A percentile compares a stretch with the other conserved stretches of the same genome.
These are phyloP conservation scores for Hemicentrotus pulcherrimus DNA, from an alignment of 35 echinoderm and acorn worm species.

Conservation along the genomic window DNA sequence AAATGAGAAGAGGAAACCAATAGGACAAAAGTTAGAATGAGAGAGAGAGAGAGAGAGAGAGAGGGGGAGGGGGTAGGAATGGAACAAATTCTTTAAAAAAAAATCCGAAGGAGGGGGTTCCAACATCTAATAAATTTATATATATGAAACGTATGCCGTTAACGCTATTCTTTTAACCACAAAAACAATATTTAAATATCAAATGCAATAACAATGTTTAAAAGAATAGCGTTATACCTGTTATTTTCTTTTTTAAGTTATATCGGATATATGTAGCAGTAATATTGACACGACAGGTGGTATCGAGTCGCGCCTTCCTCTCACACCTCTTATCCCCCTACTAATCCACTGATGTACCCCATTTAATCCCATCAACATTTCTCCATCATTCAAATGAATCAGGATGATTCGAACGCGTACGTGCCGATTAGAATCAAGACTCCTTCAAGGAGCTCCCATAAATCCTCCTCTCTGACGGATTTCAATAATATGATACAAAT, in stretches of 20 bases:
- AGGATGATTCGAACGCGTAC: background rate
- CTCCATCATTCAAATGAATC: background rate
- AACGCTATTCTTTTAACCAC: too few species aligned
- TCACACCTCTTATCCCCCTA: background rate
- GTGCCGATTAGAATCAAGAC: background rate
- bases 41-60: too few species aligned
- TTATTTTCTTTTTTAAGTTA: too few species aligned
- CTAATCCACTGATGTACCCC: background rate
- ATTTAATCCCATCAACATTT: background rate
- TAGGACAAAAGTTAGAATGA: too few species aligned
- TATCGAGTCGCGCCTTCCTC: background rate
- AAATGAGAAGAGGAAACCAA: too few species aligned
- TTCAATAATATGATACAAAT: background rate
- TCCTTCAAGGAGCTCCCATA: background rate
- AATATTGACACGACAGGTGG: background rate
- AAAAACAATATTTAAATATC: too few species aligned
- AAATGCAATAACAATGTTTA: too few species aligned
- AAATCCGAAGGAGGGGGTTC: background rate
- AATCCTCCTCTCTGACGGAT: background rate
- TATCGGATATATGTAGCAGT: background rate
- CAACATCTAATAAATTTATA: background rate
- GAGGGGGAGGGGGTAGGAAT: too few species aligned
- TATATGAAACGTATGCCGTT: too few species aligned
- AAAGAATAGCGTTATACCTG: too few species aligned
- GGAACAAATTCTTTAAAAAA: too few species aligned